Base-by-base conservation (phyloP, 2,888 invertebrate genomes). In the Meandrusa payeni region DNA sequence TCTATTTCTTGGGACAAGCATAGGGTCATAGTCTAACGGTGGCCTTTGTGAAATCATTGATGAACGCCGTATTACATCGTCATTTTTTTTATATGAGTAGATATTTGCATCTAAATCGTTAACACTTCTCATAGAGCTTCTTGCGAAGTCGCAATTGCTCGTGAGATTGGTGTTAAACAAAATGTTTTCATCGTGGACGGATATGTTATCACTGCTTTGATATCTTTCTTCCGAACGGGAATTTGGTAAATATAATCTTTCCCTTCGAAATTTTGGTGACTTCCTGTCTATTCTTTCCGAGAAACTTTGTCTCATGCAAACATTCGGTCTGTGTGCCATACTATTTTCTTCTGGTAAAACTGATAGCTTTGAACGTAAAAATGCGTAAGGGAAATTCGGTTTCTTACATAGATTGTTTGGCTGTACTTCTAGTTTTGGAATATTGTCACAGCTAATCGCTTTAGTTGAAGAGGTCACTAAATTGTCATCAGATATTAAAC, bases 271-370 rank as follows among this genome's bases (percentile, higher is more conserved):
- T 57, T 83, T 87, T 2, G 81, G 85, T 26, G 88, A 87, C 56
- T 77, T 83, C 46, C 87, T 67, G 50, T 83, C 85, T 52, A 83
- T 69, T 64, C 83, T 72, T 52, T 89, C 89, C 9, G 88, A 88
- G 56, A 89, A 87, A 55, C 88, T 91, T 71, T 77, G 90, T 63
- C 79, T 86, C 47, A 76, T 85, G 61, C 71, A 80, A 68, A 67
- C 86, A 45, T 23, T 26, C n/a, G 67, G 69, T 61, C 83, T 81
- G 61, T 88, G 86, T 57, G 89, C 64, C 45, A 90, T 87, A 50
- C 89, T 89, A 52, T 91, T 91, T 74, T 94, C 94, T 76, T 94
- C 94, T 1, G 94, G 94, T 49, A 94, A 76, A 28, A 94, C 94
- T 5, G 94, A 93, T 29, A 95, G 76, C 53, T 93, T 92, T 0